Percentiles rank a stretch among this genome's conserved stretches.
phyloP scores from a whole-genome alignment of 2,113 vertebrate genomes.

The Pluvialis apricaria region DNA sequence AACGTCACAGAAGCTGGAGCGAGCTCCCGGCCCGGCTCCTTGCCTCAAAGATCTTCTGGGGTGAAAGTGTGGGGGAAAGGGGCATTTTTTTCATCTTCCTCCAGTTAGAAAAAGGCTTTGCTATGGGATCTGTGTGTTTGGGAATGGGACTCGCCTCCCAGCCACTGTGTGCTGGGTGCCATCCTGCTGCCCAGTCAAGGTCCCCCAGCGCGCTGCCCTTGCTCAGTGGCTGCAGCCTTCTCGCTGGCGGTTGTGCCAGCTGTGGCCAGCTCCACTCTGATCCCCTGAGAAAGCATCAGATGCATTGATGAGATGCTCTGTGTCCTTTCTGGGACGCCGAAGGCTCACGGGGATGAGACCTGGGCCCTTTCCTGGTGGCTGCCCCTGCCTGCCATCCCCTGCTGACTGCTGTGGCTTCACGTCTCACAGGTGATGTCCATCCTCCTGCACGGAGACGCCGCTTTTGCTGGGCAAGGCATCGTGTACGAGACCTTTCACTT shows the following conservation, averaged over 20 bases:
- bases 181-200: neutral
- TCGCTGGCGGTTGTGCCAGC: accelerated
- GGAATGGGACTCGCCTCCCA: neutral
- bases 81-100: neutral
- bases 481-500: conserved; percentile 96
- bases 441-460: conserved; percentile 90
- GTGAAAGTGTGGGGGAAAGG: neutral
- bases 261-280: neutral
- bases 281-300: neutral
- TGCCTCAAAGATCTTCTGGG: neutral
- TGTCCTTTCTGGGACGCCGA: neutral
- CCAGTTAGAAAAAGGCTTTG: neutral
- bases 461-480: conserved; percentile 92
- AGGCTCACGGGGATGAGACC: neutral
- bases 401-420: accelerated
- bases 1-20: accelerated
- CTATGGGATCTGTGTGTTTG: neutral
- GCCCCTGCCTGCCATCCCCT: neutral
- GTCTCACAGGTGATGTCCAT: conserved; percentile 90
- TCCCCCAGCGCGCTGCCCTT: accelerated
- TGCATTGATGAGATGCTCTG: neutral
- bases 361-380: neutral
- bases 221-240: neutral
- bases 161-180: accelerated
- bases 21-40: neutral